Conservation (phyloP, 2,888 invertebrate species). For the Lydus trimaculatus region DNA sequence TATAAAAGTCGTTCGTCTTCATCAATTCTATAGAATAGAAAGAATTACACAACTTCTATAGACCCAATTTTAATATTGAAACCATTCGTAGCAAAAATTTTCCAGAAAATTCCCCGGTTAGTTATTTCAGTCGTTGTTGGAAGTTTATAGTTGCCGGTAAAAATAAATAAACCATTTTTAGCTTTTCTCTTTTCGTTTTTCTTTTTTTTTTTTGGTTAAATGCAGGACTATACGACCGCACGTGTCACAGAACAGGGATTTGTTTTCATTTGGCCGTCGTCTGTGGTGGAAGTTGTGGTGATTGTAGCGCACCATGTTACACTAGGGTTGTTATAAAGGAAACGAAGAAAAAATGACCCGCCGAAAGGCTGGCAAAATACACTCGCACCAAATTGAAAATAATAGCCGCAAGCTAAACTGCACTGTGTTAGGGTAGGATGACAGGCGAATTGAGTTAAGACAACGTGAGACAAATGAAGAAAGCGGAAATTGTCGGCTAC, state of each 20-base stretch:
- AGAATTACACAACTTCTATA: conserved; percentile 30
- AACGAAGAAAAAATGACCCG: conserved; percentile 36
- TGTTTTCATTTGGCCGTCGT: conserved; percentile 48
- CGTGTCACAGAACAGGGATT: conserved; percentile 41
- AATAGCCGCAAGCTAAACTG: conserved; percentile 49
- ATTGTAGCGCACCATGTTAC: background rate
- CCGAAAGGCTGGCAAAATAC: conserved; percentile 46
- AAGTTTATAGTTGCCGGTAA: too few relatives aligned
- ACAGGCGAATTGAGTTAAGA: conserved; percentile 51
- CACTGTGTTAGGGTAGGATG: conserved; percentile 40
- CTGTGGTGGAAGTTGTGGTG: conserved; percentile 17
- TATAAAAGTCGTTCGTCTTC: conserved; percentile 29
- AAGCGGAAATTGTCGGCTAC: conserved; percentile 16
- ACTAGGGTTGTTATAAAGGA: background rate
- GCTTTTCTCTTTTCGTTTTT: too few relatives aligned
- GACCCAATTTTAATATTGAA: background rate
- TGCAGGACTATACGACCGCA: conserved; percentile 16
- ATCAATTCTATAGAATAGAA: conserved; percentile 36
- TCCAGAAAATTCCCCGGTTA: background rate
- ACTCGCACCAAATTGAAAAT: conserved; percentile 53
- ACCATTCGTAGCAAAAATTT: background rate
- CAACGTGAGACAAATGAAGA: conserved; percentile 49
- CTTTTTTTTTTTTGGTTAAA: background rate
- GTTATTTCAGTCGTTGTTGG: background rate
- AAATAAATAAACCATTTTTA: too few relatives aligned